Evolutionary conservation across 2,797 vertebrate species (phyloP), one percentile per base, ranked within the genome.

Genomic region (Neomorphus geoffroyi): DNA sequence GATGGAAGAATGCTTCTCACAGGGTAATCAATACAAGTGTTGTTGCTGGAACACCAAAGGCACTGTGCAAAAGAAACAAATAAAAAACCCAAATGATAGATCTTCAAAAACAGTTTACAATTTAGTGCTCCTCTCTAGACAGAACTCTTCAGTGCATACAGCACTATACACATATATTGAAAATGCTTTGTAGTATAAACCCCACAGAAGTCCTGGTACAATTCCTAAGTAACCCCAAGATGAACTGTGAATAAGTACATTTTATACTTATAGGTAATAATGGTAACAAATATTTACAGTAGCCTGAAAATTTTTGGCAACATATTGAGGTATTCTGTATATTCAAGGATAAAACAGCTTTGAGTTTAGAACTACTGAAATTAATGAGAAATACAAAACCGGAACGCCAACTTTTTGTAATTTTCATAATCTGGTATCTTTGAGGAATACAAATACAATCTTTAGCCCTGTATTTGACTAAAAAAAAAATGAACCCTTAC

Each of bases 21-120:
- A 17, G 99, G 99, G 88, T 99, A 99, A 24, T 98, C 98, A 35
- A 98, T 94, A 91, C 99, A 99, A 48, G 97, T 97, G 41, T 91
- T 96, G 89, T 98, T 98, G 91, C 97, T 94, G 19, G 97, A 96
- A 97, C 99, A 99, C 99, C 99, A 99, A 92, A 99, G 97, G 97
- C 99, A 99, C 99, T 99, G 94, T 56, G 84, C 6, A 93, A 91
- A 96, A 65, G 39, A 93, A 91, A 88, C 18, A 89, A 35, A 64
- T 3, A 92, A 53, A 69, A 88, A 57, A 57, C 22, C n/a, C n/a
- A 88, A 35, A 94, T 56, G 35, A n/a, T 13, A 73, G 1, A 95
- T 81, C 32, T 60, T 78, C 33, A 81, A 32, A 69, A 81, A 1
- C 54, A 69, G 27, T 58, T 64, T 69, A 50, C 10, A 11, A 27